phyloP scores from a whole-genome alignment of 2,888 invertebrate species.

The Drosophila imparisetae region DNA sequence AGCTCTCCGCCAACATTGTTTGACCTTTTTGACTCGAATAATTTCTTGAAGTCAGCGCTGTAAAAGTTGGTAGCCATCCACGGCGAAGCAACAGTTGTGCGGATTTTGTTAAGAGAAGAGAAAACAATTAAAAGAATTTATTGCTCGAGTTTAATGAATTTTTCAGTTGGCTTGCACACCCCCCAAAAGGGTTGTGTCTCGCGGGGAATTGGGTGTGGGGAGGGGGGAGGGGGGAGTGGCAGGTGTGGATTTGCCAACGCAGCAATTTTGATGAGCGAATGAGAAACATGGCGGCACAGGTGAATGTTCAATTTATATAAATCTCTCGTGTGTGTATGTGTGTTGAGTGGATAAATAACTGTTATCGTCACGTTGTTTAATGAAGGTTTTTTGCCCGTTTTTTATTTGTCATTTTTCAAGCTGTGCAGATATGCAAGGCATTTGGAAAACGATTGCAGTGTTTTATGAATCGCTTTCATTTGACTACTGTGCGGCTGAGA shows the following conservation, averaged over 20 bases:
- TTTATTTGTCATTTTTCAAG: neutral
- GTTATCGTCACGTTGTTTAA: slow-evolving; percentile 66
- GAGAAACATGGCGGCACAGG: slow-evolving; percentile 60
- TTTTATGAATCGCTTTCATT: neutral
- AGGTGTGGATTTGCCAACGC: slow-evolving; percentile 1
- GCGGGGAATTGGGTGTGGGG: no score
- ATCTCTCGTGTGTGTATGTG: slow-evolving; percentile 42
- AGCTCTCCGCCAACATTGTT: neutral
- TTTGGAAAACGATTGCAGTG: neutral
- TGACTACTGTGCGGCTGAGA: neutral
- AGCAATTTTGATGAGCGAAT: slow-evolving; percentile 46
- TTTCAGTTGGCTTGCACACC: slow-evolving; percentile 66
- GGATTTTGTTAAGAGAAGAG: slow-evolving; percentile 11
- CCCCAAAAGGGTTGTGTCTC: neutral
- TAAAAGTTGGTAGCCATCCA: neutral
- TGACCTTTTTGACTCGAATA: neutral
- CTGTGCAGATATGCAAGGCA: neutral
- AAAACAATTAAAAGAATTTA: slow-evolving; percentile 79
- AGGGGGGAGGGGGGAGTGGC: neutral
- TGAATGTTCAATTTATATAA: slow-evolving; percentile 61
- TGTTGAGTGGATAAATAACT: slow-evolving; percentile 43
- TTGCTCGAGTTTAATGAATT: slow-evolving; percentile 75
- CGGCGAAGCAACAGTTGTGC: slow-evolving; percentile 4
- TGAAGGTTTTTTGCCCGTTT: slow-evolving; percentile 53
- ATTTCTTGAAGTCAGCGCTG: neutral